Evolutionary conservation across 2,888 invertebrate genomes (phyloP), one percentile per base, ranked within the genome.

Genomic region (Hesperia comma): DNA sequence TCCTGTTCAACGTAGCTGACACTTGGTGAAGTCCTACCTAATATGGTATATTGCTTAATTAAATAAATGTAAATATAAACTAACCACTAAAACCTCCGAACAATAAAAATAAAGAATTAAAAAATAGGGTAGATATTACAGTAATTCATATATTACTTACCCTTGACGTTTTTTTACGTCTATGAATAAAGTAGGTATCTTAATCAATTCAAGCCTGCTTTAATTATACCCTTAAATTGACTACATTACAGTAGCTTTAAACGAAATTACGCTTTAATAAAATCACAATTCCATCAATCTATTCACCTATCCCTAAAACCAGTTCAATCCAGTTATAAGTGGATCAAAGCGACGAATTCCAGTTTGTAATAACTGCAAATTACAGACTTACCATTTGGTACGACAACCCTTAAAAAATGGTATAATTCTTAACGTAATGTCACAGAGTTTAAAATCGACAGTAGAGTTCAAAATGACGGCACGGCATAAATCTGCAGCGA

Each of bases 281-380:
- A 60, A 66, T 60, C 60, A 66, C 60, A 66, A 66, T 66, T 66
- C 54, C 60, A 68, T 68, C 69, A 68, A 69, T 68, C 68, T 68
- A 62, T 69, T 66, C 66, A 66, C 66, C 66, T 66, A 66, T 66
- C 66, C 70, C 70, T 70, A 74, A 76, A 76, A 78, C 76, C 73
- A 62, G 74, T 75, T 71, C 76, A 73, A 79, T 76, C 78, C 75
- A 69, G 72, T 75, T 63, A 69, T 80, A 82, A 80, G 74, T 72
- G 77, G 83, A 85, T 86, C 84, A 85, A 86, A 86, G 83, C 76
- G 69, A 61, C 75, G 75, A 80, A 84, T 83, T 80, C 81, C 83
- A 68, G 75, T 72, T 79, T 75, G 74, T 81, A 85, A 87, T 87
- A 85, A 81, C 82, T 77, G 69, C 75, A 72, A 85, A 85, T 85